Percentiles rank a stretch among this genome's conserved stretches.
Conservation (phyloP, 2,888 invertebrate species). For the Drosophila longiperda region DNA sequence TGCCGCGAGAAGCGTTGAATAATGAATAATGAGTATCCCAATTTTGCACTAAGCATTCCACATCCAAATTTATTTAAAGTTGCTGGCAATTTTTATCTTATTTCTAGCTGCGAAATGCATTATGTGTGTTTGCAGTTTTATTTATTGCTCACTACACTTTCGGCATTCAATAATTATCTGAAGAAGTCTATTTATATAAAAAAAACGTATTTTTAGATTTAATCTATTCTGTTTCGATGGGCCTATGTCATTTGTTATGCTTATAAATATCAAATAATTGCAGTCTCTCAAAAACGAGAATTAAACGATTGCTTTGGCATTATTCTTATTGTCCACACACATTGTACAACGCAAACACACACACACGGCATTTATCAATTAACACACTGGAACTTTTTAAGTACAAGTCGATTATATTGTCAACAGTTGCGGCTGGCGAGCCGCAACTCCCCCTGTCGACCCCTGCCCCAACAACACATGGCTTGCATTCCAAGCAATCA, state of each 20-base stretch:
- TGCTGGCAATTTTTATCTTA: neutral
- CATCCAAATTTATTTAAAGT: neutral
- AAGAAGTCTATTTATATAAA: too few species aligned
- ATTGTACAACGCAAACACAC: neutral
- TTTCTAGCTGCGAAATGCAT: neutral
- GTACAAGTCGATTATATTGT: conserved; percentile 75
- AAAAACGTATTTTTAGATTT: neutral
- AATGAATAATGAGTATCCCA: conserved; percentile 82
- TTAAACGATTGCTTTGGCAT: neutral
- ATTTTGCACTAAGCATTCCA: conserved; percentile 64
- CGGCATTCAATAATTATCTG: neutral
- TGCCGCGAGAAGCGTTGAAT: conserved; percentile 27
- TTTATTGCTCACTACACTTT: neutral
- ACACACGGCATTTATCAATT: conserved; percentile 58
- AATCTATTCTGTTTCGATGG: neutral
- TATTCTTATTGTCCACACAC: conserved; percentile 5
- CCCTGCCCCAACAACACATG: neutral
- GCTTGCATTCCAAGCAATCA: conserved; percentile 42
- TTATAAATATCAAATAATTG: neutral
- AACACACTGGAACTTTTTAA: conserved; percentile 66
- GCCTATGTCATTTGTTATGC: neutral
- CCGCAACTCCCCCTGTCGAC: too few species aligned
- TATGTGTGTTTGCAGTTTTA: too few species aligned
- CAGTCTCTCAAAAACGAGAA: neutral
- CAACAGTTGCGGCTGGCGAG: conserved; percentile 58